phyloP scores from a whole-genome alignment of 2,113 vertebrate genomes.

The Octodon degus region DNA sequence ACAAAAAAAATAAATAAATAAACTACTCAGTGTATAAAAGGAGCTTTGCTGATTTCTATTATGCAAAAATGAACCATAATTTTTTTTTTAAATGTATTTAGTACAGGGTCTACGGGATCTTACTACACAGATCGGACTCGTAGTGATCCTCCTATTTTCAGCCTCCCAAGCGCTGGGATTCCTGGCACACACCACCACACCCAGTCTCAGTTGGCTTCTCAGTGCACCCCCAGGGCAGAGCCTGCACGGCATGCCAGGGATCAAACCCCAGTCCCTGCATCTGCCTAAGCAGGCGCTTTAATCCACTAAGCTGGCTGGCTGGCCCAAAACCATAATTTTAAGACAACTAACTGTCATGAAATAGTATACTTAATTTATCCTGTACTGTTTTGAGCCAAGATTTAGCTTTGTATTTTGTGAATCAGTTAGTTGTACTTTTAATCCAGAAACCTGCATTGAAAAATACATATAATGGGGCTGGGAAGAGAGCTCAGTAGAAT shows the following conservation, averaged over 20 bases:
- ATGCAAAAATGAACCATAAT: not conserved
- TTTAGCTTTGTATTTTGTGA: conserved; percentile 39
- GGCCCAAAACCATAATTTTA: not conserved
- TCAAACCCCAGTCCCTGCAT: no score
- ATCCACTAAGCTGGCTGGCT: no score
- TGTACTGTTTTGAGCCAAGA: not conserved
- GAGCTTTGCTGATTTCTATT: not conserved
- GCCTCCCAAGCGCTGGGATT: no score
- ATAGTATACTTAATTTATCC: not conserved
- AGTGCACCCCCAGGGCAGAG: no score
- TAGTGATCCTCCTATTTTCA: no score
- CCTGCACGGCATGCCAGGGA: no score
- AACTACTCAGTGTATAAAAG: conserved; percentile 12
- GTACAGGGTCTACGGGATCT: no score
- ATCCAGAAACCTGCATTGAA: conserved; percentile 39
- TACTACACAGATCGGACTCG: no score
- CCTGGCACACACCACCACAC: no score
- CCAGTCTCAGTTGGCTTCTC: no score
- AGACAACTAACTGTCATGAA: not conserved
- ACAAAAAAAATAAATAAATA: not conserved
- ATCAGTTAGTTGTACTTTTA: conserved; percentile 40
- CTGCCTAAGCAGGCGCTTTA: no score
- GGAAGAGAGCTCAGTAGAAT: no score
- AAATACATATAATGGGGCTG: not conserved
- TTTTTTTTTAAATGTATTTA: not conserved